A percentile compares a stretch with the other conserved stretches of the same genome.
Evolutionary conservation across 2,888 invertebrate species (phyloP).

Genomic region (Julus scanicus): DNA sequence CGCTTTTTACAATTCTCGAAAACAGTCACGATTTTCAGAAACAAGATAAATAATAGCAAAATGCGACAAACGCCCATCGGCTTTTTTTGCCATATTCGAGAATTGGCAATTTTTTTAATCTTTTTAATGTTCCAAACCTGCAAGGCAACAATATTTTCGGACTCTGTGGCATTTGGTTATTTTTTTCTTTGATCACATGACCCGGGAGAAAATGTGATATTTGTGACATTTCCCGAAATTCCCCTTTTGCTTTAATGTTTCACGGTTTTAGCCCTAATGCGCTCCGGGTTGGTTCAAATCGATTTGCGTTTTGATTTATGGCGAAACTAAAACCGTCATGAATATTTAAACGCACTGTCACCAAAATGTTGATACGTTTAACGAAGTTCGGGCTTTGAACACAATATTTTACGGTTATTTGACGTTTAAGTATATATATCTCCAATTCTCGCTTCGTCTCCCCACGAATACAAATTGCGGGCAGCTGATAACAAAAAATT

Average conservation of each 20-base stretch:
- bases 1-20: no score
- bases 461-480: neutral
- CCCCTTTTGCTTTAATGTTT: neutral
- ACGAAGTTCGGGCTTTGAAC: conserved; percentile 7
- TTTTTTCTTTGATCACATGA: neutral
- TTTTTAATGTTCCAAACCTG: neutral
- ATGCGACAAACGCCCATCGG: no score
- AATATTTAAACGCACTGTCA: conserved; percentile 1
- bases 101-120: neutral
- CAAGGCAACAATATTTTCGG: neutral
- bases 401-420: neutral
- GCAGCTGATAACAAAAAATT: neutral
- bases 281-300: neutral
- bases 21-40: conserved; percentile 24
- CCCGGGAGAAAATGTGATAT: neutral
- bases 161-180: neutral
- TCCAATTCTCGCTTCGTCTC: neutral
- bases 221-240: conserved; percentile 2
- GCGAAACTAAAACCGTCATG: neutral
- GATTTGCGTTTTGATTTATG: neutral
- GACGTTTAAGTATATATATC: neutral
- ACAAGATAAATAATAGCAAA: neutral
- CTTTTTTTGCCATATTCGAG: no score
- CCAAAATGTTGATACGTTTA: neutral
- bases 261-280: neutral